phyloP scores from a whole-genome alignment of 2,113 vertebrate genomes.

The Spizaetus ornatus region DNA sequence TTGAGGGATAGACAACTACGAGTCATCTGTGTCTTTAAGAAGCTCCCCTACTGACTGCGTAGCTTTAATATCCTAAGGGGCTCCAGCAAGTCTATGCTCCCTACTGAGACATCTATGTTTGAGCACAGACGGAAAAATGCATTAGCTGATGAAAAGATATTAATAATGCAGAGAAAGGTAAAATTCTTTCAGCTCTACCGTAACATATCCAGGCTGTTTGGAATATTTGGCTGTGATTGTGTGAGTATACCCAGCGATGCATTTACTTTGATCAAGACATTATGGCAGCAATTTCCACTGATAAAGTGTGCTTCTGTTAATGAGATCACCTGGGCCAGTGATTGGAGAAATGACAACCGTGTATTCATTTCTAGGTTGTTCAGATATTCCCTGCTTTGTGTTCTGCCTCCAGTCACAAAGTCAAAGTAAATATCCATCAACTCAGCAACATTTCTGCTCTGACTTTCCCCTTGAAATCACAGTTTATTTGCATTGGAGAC shows the following conservation, averaged over 20 bases:
- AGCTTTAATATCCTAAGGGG: not conserved
- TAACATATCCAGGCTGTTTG: not conserved
- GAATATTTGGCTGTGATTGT: not conserved
- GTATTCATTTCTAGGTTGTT: not conserved
- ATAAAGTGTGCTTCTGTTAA: not conserved
- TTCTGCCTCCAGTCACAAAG: constrained; percentile 17
- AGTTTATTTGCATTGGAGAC: not conserved
- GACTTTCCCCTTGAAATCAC: constrained; percentile 13
- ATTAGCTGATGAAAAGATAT: not conserved
- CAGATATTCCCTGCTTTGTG: not conserved
- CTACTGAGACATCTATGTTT: not conserved
- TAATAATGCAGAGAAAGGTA: constrained; percentile 26
- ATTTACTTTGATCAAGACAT: constrained; percentile 1
- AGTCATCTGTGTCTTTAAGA: not conserved
- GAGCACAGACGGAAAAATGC: not conserved
- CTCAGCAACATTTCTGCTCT: not conserved
- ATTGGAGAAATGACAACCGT: not conserved
- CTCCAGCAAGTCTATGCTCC: not conserved
- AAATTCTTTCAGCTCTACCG: not conserved
- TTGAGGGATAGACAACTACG: not conserved
- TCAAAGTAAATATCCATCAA: constrained; percentile 38
- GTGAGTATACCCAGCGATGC: not conserved
- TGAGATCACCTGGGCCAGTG: constrained; percentile 28
- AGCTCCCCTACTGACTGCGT: not conserved
- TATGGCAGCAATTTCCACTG: not conserved